Conservation (phyloP, 2,113 vertebrate species). For the Deroptyus accipitrinus region DNA sequence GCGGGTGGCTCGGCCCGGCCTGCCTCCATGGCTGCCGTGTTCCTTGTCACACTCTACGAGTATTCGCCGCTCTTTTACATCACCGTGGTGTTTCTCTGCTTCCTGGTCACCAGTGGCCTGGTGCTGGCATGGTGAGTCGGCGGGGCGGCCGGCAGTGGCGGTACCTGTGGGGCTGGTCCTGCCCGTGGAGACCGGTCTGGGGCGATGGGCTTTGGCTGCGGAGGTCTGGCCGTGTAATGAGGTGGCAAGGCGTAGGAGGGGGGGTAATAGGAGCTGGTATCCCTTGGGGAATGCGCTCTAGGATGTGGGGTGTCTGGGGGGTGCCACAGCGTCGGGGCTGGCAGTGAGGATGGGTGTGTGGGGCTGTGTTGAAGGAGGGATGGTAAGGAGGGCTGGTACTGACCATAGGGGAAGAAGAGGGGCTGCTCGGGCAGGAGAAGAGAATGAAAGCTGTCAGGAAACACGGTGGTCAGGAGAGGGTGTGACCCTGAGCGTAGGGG, state of each 20-base stretch:
- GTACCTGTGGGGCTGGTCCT: too few species aligned
- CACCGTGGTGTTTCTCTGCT: conserved; percentile 87
- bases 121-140: conserved; percentile 89
- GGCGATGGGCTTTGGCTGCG: neutral
- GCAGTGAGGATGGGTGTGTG: neutral
- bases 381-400: neutral
- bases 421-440: neutral
- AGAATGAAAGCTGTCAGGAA: neutral
- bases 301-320: neutral
- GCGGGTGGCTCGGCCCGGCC: neutral
- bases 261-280: neutral
- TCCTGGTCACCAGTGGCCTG: conserved; percentile 89
- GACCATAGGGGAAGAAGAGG: neutral
- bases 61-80: conserved; percentile 93
- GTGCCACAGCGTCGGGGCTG: neutral
- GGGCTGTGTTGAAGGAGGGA: neutral
- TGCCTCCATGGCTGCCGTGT: conserved; percentile 81
- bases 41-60: conserved; percentile 88
- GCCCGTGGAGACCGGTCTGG: neutral
- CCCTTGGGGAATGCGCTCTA: neutral
- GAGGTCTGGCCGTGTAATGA: neutral
- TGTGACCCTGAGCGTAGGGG: neutral
- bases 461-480: neutral
- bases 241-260: accelerated
- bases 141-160: too few species aligned